phyloP scores from a whole-genome alignment of 2,797 vertebrate genomes.

The Semaprochilodus insignis region DNA sequence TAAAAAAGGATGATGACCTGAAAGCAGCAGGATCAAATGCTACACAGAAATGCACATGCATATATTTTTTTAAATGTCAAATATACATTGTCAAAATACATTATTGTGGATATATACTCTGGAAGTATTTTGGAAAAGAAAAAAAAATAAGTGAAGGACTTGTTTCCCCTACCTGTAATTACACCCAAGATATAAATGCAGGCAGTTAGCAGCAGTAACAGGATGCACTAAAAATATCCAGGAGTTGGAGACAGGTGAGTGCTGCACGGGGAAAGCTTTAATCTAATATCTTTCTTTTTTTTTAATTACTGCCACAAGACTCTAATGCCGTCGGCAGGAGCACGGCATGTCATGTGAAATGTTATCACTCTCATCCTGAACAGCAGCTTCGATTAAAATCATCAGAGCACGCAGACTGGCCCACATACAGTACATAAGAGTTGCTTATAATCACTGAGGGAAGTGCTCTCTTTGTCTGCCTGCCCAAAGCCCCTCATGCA shows the following conservation, averaged over 20 bases:
- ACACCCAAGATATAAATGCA: conserved; percentile 14
- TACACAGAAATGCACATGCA: too few species aligned
- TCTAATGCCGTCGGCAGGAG: conserved; percentile 3
- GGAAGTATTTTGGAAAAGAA: too few species aligned
- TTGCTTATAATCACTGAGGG: neutral
- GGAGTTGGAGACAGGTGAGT: too few species aligned
- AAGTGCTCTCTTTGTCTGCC: conserved; percentile 44
- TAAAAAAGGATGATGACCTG: too few species aligned
- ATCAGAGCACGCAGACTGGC: neutral
- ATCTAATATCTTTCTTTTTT: neutral
- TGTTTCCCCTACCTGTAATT: neutral
- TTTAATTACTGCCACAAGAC: conserved; percentile 41
- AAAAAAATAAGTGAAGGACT: too few species aligned
- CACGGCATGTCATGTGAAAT: conserved; percentile 9
- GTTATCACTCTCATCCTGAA: conserved; percentile 35
- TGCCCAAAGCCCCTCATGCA: conserved; percentile 67
- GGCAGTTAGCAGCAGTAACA: conserved; percentile 16
- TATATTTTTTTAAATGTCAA: too few species aligned
- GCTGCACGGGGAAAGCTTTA: neutral
- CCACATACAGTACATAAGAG: neutral
- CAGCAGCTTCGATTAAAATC: conserved; percentile 38
- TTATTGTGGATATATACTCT: too few species aligned
- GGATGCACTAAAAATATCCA: conserved; percentile 36
- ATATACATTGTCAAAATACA: too few species aligned
- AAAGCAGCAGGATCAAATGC: too few species aligned